Conservation (phyloP, 1,140 invertebrate species). For the Tribolium madens region DNA sequence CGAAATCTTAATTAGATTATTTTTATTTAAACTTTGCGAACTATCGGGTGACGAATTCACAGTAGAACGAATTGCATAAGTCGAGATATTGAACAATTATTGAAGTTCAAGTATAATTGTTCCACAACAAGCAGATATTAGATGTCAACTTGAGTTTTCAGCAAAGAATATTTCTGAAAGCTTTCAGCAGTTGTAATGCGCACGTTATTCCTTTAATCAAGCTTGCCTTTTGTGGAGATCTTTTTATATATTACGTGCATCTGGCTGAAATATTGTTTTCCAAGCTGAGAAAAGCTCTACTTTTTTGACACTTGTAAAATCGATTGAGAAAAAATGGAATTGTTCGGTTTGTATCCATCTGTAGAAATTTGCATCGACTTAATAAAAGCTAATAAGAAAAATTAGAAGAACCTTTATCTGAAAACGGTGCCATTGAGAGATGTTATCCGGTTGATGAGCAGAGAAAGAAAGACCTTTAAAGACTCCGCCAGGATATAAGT, state of each 20-base stretch:
- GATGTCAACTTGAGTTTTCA: neutral
- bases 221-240: neutral
- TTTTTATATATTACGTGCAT: neutral
- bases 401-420: conserved; percentile 44
- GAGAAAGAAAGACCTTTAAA: conserved; percentile 51
- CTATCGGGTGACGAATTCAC: neutral
- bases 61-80: neutral
- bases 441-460: conserved; percentile 52
- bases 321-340: neutral
- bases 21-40: neutral
- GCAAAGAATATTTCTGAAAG: neutral
- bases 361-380: neutral
- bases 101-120: neutral
- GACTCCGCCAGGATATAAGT: conserved; percentile 52
- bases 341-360: neutral
- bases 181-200: neutral
- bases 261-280: neutral
- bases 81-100: neutral
- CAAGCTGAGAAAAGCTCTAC: neutral
- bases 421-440: conserved; percentile 45
- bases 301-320: neutral
- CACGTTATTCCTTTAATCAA: neutral
- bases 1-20: conserved; percentile 7
- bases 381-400: conserved; percentile 46
- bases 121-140: neutral